phyloP scores from a whole-genome alignment of 2,797 vertebrate genomes.

The Manis javanica region DNA sequence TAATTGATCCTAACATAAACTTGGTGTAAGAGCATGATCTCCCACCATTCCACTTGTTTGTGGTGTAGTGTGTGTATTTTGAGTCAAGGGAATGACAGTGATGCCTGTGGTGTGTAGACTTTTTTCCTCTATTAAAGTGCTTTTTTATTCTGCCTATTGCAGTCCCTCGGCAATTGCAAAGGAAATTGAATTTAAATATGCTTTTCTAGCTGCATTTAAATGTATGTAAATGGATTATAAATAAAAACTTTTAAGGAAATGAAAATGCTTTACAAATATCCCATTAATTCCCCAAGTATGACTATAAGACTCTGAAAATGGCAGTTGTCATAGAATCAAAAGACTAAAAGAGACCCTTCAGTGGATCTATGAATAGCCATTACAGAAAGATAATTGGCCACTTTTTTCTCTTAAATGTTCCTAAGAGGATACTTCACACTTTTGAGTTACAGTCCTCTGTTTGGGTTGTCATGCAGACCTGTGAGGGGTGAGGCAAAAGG shows the following conservation, averaged over 20 bases:
- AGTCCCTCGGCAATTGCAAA: conserved; percentile 78
- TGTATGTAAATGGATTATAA: conserved; percentile 80
- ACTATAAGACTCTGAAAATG: conserved; percentile 51
- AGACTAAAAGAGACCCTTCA: conserved; percentile 10
- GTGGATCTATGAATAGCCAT: conserved; percentile 11
- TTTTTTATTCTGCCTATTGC: conserved; percentile 66
- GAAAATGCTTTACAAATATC: conserved; percentile 79
- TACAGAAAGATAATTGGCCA: conserved; percentile 46
- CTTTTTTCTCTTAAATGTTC: conserved; percentile 57
- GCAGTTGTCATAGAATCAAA: conserved; percentile 53
- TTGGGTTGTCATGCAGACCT: not conserved
- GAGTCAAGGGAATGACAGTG: conserved; percentile 39
- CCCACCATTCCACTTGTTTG: not conserved
- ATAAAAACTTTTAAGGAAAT: conserved; percentile 81
- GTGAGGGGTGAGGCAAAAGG: not conserved
- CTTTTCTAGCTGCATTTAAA: conserved; percentile 79
- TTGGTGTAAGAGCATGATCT: not conserved
- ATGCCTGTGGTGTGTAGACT: conserved; percentile 42
- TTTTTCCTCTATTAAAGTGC: conserved; percentile 67
- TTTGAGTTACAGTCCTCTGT: not conserved
- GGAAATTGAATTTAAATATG: conserved; percentile 80
- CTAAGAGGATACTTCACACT: not conserved
- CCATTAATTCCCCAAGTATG: conserved; percentile 75
- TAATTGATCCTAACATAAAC: conserved; percentile 4
- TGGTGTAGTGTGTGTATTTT: not conserved